phyloP scores from a whole-genome alignment of 2,113 vertebrate species.

The Centropus unirufus region DNA sequence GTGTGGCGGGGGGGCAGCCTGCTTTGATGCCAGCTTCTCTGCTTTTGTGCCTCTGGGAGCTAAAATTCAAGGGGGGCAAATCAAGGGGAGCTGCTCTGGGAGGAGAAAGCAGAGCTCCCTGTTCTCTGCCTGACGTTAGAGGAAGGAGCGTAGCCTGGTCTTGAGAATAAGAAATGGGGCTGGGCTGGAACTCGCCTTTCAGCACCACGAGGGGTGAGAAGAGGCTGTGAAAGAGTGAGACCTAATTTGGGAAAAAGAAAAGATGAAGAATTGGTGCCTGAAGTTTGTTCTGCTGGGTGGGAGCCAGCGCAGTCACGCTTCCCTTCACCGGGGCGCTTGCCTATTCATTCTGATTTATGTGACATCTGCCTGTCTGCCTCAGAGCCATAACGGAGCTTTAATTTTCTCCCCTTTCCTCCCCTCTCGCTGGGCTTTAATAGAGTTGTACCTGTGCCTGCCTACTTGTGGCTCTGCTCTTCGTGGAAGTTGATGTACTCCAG shows the following conservation, averaged over 20 bases:
- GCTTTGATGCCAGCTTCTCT: neutral
- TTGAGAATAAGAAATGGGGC: neutral
- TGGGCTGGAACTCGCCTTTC: neutral
- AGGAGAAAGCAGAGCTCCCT: neutral
- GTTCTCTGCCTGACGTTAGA: fast-evolving
- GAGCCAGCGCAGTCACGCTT: slow-evolving; percentile 10
- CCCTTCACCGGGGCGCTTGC: neutral
- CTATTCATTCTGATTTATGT: neutral
- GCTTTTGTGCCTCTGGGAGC: neutral
- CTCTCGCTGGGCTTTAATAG: neutral
- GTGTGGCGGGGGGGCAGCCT: neutral
- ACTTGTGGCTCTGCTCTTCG: neutral
- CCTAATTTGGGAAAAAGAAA: slow-evolving; percentile 62
- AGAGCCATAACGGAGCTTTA: neutral
- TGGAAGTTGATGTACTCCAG: no score
- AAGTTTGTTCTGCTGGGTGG: slow-evolving; percentile 21
- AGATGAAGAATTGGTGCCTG: slow-evolving; percentile 14
- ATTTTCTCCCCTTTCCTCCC: neutral
- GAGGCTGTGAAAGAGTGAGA: neutral
- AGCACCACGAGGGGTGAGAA: neutral
- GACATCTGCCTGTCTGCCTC: neutral
- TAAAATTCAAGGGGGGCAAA: neutral
- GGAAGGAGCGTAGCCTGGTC: neutral
- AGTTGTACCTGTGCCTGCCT: fast-evolving
- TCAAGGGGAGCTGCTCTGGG: neutral